Percentiles rank a stretch among this genome's conserved stretches.
These are phyloP conservation scores for Perccottus glenii DNA, from an alignment of 2,113 vertebrate species.

Conservation along the genomic window DNA sequence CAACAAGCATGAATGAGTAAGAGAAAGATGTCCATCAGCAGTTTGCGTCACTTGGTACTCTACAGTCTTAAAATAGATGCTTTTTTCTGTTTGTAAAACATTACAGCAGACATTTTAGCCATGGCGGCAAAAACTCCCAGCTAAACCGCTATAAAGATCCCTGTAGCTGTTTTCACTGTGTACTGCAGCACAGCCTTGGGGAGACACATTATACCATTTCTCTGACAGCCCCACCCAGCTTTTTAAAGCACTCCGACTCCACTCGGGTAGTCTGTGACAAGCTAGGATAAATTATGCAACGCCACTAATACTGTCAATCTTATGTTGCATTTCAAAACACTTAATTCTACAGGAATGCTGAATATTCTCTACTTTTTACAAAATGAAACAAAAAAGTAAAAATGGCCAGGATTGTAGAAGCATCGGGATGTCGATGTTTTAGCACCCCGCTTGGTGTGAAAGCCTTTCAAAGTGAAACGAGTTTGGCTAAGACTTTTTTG, in stretches of 20 bases:
- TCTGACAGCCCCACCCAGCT: conserved; percentile 31
- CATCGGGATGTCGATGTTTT: neutral
- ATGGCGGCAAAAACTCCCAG: neutral
- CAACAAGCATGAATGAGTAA: neutral
- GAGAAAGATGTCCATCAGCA: neutral
- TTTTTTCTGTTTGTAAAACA: conserved; percentile 11
- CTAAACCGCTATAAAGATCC: conserved; percentile 30
- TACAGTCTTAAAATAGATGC: conserved; percentile 21
- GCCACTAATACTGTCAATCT: neutral
- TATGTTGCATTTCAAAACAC: conserved; percentile 15
- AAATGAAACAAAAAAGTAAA: neutral
- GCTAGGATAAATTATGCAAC: conserved; percentile 54
- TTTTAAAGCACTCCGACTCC: conserved; percentile 49
- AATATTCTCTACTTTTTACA: conserved; percentile 14
- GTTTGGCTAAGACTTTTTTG: conserved; percentile 10
- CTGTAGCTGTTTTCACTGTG: too few relatives aligned
- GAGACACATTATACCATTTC: conserved; percentile 39
- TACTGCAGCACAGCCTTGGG: conserved; percentile 9
- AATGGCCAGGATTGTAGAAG: neutral
- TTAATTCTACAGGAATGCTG: conserved; percentile 17
- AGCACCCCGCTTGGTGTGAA: neutral
- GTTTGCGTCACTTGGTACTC: conserved; percentile 19
- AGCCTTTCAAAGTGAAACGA: conserved; percentile 4
- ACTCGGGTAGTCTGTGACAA: conserved; percentile 22
- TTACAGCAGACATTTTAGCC: conserved; percentile 15